Evolutionary conservation across 2,888 invertebrate species (phyloP), one percentile per base, ranked within the genome.

Genomic region (Emmelina monodactyla): DNA sequence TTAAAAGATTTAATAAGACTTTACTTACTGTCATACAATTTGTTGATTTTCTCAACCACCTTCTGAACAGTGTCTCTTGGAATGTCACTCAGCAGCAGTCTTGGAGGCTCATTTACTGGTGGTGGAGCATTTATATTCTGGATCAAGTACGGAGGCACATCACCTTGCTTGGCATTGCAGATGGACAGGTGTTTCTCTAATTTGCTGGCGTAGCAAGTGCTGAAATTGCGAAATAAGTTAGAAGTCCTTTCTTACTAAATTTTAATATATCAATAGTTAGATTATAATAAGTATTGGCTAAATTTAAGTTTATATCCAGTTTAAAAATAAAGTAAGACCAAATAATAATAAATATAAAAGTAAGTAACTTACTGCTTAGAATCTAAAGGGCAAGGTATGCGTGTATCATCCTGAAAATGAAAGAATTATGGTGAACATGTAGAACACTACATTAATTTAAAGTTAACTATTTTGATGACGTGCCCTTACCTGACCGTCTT

Each of bases 341-440:
- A n/a, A n/a, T n/a, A n/a, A n/a, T n/a, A n/a, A n/a, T n/a, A n/a
- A n/a, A n/a, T 2, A 14, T n/a, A 33, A n/a, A 22, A n/a, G 30
- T n/a, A 13, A 14, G 22, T n/a, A 44, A 82, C 85, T 62, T 73
- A 88, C 85, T 91, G 91, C 53, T 86, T 88, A 1, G 83, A 76
- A 62, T 91, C 90, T 43, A 90, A 68, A 1, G 91, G 91, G 48
- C 91, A 91, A 14, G 83, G 78, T 40, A 91, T 81, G 35, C 91
- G 76, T 28, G 62, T 55, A 49, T 75, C 62, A 35, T 45, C 51
- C 80, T 80, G 59, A 35, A 72, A 62, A 28, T 30, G 31, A 40
- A 31, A n/a, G 32, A 37, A 12, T n/a, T n/a, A n/a, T n/a, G n/a
- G n/a, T n/a, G n/a, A n/a, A n/a, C n/a, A n/a, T n/a, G n/a, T n/a